Conservation (phyloP, 2,888 invertebrate species). For the Priocnemis perturbator region DNA sequence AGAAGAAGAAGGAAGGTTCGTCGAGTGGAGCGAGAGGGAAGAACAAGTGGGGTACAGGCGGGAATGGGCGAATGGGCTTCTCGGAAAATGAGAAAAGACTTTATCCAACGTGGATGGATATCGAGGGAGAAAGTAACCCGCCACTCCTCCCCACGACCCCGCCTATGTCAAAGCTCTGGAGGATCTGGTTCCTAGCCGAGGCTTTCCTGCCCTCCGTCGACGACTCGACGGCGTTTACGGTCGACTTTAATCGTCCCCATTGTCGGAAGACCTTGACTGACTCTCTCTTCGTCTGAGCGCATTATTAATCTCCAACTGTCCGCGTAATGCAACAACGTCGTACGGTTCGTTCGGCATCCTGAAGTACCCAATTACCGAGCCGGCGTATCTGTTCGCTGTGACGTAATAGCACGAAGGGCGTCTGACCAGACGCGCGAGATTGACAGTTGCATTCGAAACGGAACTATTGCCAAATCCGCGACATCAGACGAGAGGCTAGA, state of each 20-base stretch:
- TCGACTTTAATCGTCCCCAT: constrained; percentile 53
- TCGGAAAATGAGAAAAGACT: constrained; percentile 58
- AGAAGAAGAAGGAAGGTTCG: constrained; percentile 7
- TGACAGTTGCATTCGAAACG: no score
- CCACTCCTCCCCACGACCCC: constrained; percentile 20
- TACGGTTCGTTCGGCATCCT: constrained; percentile 1
- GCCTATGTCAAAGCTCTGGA: constrained; percentile 31
- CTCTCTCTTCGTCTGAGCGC: constrained; percentile 20
- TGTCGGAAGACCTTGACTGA: constrained; percentile 43
- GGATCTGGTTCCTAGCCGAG: constrained; percentile 27
- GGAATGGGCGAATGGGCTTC: constrained; percentile 52
- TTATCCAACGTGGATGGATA: constrained; percentile 55
- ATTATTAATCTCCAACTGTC: constrained; percentile 17
- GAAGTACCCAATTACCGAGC: no score
- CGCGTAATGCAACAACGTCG: no score
- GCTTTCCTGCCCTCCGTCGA: constrained; percentile 44
- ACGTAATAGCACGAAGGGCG: no score
- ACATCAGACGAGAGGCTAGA: no score
- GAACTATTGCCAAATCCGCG: no score
- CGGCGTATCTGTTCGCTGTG: no score
- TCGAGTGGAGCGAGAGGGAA: constrained; percentile 8
- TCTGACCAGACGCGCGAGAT: no score
- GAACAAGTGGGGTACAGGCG: constrained; percentile 25
- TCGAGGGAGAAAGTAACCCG: constrained; percentile 48
- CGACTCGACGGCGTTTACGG: constrained; percentile 27